Evolutionary conservation across 2,797 vertebrate genomes (phyloP).

Genomic region (Nyctalus aviator): DNA sequence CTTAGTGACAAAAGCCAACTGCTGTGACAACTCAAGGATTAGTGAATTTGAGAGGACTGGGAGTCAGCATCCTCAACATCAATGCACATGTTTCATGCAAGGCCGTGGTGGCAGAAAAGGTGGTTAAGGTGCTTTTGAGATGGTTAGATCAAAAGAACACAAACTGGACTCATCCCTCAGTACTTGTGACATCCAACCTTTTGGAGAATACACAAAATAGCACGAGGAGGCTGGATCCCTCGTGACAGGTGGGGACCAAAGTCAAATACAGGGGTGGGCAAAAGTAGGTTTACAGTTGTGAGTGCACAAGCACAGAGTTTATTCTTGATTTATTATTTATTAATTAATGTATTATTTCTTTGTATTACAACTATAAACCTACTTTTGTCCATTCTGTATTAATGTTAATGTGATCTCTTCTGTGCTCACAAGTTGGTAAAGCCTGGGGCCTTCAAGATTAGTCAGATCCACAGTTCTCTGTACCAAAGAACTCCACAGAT

Average conservation of each 20-base stretch:
- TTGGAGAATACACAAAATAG: background rate
- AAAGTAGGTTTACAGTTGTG: background rate
- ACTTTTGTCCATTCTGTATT: background rate
- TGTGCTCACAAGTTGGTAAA: background rate
- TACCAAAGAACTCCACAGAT: background rate
- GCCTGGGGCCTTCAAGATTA: background rate
- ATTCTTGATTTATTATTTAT: background rate
- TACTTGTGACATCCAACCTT: background rate
- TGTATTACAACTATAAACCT: background rate
- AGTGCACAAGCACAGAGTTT: background rate
- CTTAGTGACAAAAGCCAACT: background rate
- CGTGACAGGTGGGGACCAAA: background rate
- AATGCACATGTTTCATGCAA: background rate
- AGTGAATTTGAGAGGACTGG: background rate
- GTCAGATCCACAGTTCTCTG: background rate
- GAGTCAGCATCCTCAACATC: no score
- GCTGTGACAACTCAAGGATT: background rate
- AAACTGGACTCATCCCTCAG: background rate
- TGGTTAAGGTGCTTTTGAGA: background rate
- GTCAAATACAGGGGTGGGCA: background rate
- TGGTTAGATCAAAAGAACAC: background rate
- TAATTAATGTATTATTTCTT: background rate
- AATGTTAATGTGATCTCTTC: background rate
- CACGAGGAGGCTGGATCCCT: background rate
- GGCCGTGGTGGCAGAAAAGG: background rate